Base-by-base conservation (phyloP, 2,888 invertebrate genomes). In the Ectropis crepuscularia region DNA sequence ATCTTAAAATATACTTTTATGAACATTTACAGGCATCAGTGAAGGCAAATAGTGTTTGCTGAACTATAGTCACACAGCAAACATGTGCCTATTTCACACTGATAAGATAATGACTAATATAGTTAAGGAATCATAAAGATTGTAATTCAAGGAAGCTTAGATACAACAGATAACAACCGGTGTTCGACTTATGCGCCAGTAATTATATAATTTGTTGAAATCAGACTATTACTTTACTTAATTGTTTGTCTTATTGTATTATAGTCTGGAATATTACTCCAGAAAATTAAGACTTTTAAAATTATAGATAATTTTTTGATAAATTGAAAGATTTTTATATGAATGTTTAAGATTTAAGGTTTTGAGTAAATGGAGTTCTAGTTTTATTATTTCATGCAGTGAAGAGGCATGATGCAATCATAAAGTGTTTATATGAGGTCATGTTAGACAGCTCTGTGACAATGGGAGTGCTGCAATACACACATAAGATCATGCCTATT, bases 61-160 rank as follows among this genome's bases (percentile, higher is more conserved):
- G 64, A 72, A 73, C 68, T 68, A 76, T 83, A 84, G 83, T 89
- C 87, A 90, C 72, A 80, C 70, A 63, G 75, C 77, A 86, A 87
- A 85, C 84, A 88, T 88, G 83, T 84, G 73, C 74, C 74, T 69
- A 75, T 67, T 70, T 76, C 73, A 75, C 65, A 46, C 55, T 79
- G 90, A 91, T 91, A 89, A 91, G 90, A 89, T 90, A 87, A 79
- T 91, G 89, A 91, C 80, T 89, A 89, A 90, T 81, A 83, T 81
- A 84, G 79, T 76, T 77, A 83, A 80, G 79, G 80, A 80, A 85
- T 87, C 81, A 82, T 82, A 81, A 80, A 87, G 87, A 88, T 88
- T 84, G 75, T 74, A 76, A 75, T 81, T 83, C 83, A 79, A 87
- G 85, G 87, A 87, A 87, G 82, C 63, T 68, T 59, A 75, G 74